These are phyloP conservation scores for Caenorhabditis sp. DNA, from an alignment of 2,888 invertebrate species.

Conservation along the genomic window DNA sequence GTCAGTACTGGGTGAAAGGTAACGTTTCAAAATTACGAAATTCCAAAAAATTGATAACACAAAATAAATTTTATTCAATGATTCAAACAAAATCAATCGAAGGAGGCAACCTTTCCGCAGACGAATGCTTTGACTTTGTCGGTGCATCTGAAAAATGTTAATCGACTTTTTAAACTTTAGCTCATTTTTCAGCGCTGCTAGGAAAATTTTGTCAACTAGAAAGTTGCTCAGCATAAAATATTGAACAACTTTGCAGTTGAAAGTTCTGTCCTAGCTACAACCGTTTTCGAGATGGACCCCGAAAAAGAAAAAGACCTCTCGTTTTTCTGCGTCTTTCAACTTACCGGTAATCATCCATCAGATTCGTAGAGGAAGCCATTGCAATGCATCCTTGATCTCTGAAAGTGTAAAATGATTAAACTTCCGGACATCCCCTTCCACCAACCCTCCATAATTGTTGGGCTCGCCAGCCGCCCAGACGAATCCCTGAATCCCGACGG, in stretches of 20 bases:
- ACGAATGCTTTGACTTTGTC: not conserved
- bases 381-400: not conserved
- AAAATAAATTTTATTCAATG: not conserved
- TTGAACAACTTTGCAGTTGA: too few species aligned
- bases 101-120: slow-evolving; percentile 11
- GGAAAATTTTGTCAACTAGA: too few species aligned
- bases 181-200: too few species aligned
- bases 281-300: too few species aligned
- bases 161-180: not conserved
- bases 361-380: not conserved
- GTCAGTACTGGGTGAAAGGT: too few species aligned
- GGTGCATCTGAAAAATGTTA: slow-evolving; percentile 6
- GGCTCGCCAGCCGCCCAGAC: slow-evolving; percentile 12
- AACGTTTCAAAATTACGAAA: too few species aligned
- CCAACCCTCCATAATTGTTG: not conserved
- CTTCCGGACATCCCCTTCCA: not conserved
- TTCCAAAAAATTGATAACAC: not conserved
- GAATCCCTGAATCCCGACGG: slow-evolving; percentile 5
- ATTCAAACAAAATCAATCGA: not conserved
- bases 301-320: too few species aligned
- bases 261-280: too few species aligned
- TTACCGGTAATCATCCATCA: too few species aligned
- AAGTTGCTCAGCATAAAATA: too few species aligned
- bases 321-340: too few species aligned
- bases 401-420: not conserved